Evolutionary conservation across 2,888 invertebrate species (phyloP).

Genomic region (Xestia rhomboidea): DNA sequence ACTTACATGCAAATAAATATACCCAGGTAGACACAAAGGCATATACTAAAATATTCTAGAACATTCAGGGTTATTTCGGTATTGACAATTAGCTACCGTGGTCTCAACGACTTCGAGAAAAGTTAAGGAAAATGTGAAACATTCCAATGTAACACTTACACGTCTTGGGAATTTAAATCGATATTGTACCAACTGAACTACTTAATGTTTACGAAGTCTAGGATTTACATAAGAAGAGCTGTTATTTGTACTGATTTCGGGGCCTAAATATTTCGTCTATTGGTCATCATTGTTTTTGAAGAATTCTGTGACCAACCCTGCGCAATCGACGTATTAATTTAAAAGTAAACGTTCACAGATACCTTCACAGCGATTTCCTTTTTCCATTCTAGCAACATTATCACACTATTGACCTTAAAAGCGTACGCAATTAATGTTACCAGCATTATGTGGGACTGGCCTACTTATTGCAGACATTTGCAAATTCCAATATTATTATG

Average conservation of each 20-base stretch:
- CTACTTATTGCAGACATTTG: conserved; percentile 73
- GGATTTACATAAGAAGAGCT: neutral
- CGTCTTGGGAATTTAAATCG: conserved; percentile 1
- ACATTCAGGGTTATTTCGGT: conserved; percentile 4
- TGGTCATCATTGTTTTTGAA: conserved; percentile 27
- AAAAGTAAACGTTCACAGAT: conserved; percentile 26
- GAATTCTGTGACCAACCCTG: conserved; percentile 17
- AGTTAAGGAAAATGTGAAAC: conserved; percentile 16
- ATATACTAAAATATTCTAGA: conserved; percentile 20
- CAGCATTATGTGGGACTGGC: conserved; percentile 64
- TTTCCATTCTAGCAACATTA: conserved; percentile 44
- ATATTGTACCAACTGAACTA: neutral
- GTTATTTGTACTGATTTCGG: neutral
- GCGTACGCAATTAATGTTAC: conserved; percentile 47
- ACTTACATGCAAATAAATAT: conserved; percentile 47
- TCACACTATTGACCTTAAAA: conserved; percentile 61
- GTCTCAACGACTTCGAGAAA: conserved; percentile 13
- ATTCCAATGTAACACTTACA: conserved; percentile 1
- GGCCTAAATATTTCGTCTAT: conserved; percentile 23
- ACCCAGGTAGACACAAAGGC: conserved; percentile 16
- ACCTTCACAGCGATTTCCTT: conserved; percentile 34
- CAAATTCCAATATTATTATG: conserved; percentile 75
- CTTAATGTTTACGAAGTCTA: neutral
- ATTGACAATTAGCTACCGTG: conserved; percentile 2
- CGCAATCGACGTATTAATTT: neutral